Conservation (phyloP, 2,113 vertebrate species). For the Ahaetulla prasina region DNA sequence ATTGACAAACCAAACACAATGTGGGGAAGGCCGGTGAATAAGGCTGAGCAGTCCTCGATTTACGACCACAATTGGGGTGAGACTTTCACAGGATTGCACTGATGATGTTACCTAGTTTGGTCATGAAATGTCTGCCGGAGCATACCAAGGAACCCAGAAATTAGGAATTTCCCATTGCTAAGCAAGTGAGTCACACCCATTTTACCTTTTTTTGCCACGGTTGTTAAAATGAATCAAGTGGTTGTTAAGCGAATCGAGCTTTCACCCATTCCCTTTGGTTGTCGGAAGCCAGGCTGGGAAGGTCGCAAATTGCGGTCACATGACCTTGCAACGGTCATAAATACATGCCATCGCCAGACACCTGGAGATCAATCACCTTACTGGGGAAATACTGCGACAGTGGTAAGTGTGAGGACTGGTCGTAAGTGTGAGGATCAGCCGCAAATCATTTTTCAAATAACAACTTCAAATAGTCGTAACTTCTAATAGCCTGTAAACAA, state of each 20-base stretch:
- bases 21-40: background rate
- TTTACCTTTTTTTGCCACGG: too few species aligned
- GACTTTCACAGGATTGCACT: background rate
- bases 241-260: too few species aligned
- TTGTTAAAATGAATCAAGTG: too few species aligned
- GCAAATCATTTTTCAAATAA: background rate
- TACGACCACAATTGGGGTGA: background rate
- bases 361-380: background rate
- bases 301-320: rapidly evolving
- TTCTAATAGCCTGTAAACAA: background rate
- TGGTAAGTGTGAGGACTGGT: background rate
- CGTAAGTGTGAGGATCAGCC: too few species aligned
- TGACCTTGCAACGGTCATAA: background rate
- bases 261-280: too few species aligned
- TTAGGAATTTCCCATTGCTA: background rate
- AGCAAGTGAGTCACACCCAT: background rate
- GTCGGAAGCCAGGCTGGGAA: too few species aligned
- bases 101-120: background rate
- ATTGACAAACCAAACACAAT: background rate
- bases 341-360: background rate
- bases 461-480: background rate
- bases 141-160: background rate
- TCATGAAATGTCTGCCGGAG: background rate
- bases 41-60: too few species aligned
- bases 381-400: background rate